A percentile compares a stretch with the other conserved stretches of the same genome.
phyloP scores from a whole-genome alignment of 2,888 invertebrate genomes.

The Sphinx pinastri region DNA sequence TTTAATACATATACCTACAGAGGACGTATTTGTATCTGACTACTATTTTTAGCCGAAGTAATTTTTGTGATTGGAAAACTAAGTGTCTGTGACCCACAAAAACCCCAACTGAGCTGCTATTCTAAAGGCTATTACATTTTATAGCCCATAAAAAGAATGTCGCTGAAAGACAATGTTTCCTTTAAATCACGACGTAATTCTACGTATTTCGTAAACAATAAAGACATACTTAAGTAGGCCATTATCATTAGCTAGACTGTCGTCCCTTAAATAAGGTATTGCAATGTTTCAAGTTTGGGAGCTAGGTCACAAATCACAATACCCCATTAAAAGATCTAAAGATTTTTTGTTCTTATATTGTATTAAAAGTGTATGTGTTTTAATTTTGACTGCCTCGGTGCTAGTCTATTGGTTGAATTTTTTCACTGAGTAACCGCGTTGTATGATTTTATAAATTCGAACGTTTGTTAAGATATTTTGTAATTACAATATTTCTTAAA shows the following conservation, averaged over 20 bases:
- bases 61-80: neutral
- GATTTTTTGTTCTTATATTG: no score
- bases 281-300: no score
- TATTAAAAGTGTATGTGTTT: no score
- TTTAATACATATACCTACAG: neutral
- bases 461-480: no score
- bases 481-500: no score
- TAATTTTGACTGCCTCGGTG: no score
- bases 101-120: slow-evolving; percentile 44
- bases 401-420: no score
- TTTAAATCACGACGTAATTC: slow-evolving; percentile 45
- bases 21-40: no score
- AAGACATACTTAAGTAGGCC: slow-evolving; percentile 17
- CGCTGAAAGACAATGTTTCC: slow-evolving; percentile 39
- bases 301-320: no score
- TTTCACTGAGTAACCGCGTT: no score
- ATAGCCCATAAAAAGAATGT: slow-evolving; percentile 42
- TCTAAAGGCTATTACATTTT: slow-evolving; percentile 57
- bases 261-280: neutral
- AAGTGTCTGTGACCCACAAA: slow-evolving; percentile 30
- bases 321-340: no score
- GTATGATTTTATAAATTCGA: no score
- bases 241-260: neutral
- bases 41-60: neutral
- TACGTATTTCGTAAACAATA: slow-evolving; percentile 43